Conservation (phyloP, 2,113 vertebrate species). For the Hyaena hyaena region DNA sequence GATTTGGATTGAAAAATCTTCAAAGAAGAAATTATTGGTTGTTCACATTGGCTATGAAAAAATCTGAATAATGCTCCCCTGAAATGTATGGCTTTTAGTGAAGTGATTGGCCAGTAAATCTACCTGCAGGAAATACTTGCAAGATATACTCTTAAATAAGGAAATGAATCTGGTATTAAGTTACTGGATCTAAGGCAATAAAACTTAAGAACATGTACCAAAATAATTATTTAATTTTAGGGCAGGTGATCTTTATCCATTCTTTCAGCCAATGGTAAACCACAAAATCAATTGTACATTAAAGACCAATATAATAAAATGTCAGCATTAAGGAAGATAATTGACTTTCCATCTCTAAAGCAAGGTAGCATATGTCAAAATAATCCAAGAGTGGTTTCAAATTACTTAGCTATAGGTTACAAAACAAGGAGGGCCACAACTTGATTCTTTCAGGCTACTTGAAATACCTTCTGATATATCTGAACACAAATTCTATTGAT, state of each 20-base stretch:
- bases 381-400: constrained; percentile 5
- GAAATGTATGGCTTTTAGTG: constrained; percentile 6
- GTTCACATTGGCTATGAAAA: background rate
- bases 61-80: background rate
- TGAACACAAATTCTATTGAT: constrained; percentile 33
- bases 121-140: background rate
- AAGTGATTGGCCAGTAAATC: background rate
- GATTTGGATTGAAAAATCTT: background rate
- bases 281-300: background rate
- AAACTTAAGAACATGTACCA: background rate
- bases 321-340: background rate
- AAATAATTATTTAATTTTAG: constrained; percentile 23
- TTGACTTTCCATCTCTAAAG: background rate
- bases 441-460: background rate
- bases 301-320: constrained; percentile 16
- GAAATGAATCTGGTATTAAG: constrained; percentile 12
- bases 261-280: constrained; percentile 26
- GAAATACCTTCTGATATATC: constrained; percentile 16
- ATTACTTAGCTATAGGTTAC: background rate
- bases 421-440: background rate
- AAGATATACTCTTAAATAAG: background rate
- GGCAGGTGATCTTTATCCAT: background rate
- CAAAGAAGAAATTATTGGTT: background rate
- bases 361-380: background rate
- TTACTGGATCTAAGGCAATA: constrained; percentile 40